Evolutionary conservation across 2,113 vertebrate species (phyloP).

Genomic region (Xiphophorus couchianus): DNA sequence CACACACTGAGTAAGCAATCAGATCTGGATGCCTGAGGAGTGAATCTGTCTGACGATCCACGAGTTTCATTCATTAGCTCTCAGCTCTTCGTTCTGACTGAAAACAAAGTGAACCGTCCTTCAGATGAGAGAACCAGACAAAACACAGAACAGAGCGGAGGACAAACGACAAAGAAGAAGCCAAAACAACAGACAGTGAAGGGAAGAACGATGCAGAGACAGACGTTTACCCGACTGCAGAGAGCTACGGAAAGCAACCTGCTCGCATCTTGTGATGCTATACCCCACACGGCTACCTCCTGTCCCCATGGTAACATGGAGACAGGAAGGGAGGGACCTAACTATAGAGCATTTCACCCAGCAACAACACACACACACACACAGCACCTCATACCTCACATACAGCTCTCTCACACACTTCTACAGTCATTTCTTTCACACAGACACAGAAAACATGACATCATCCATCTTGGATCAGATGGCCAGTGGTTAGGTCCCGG

Average conservation of each 20-base stretch:
- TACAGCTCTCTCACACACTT: slow-evolving; percentile 13
- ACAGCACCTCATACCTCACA: slow-evolving; percentile 38
- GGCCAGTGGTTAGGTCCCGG: neutral
- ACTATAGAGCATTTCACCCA: slow-evolving; percentile 68
- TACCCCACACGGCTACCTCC: slow-evolving; percentile 31
- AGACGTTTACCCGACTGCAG: slow-evolving; percentile 32
- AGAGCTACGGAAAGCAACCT: slow-evolving; percentile 28
- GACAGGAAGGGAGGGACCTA: slow-evolving; percentile 56
- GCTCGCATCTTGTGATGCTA: slow-evolving; percentile 44
- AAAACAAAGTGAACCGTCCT: slow-evolving; percentile 29
- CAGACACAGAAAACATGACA: slow-evolving; percentile 24
- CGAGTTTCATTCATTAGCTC: slow-evolving; percentile 58
- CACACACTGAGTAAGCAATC: slow-evolving; percentile 28
- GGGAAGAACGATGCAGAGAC: neutral
- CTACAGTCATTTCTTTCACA: neutral
- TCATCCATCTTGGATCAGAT: slow-evolving; percentile 15
- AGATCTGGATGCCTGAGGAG: slow-evolving; percentile 41
- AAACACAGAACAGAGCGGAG: neutral
- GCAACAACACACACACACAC: slow-evolving; percentile 57
- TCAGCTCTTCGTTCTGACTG: slow-evolving; percentile 39
- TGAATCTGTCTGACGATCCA: slow-evolving; percentile 36
- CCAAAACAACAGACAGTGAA: neutral
- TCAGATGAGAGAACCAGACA: slow-evolving; percentile 20
- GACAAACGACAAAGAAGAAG: neutral
- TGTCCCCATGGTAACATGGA: slow-evolving; percentile 71